Percentiles rank a stretch among this genome's conserved stretches.
phyloP scores from a whole-genome alignment of 2,888 invertebrate genomes.

The Drosophila gaucha region DNA sequence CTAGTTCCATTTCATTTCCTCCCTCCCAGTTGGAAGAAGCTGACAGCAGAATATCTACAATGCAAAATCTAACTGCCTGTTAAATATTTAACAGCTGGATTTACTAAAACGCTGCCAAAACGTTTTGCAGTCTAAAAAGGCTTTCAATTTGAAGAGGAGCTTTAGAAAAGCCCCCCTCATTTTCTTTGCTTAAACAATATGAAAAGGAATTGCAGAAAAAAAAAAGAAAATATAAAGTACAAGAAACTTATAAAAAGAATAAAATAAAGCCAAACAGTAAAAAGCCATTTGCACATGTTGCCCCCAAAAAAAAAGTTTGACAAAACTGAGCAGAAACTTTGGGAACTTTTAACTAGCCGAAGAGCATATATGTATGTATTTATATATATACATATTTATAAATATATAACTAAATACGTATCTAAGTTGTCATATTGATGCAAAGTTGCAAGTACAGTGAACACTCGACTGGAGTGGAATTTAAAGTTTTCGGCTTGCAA shows the following conservation, averaged over 20 bases:
- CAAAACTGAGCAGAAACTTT: slow-evolving; percentile 4
- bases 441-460: slow-evolving; percentile 10
- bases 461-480: background rate
- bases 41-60: background rate
- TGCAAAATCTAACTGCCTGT: background rate
- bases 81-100: slow-evolving; percentile 4
- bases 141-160: slow-evolving; percentile 1
- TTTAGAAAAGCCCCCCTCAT: background rate
- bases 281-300: slow-evolving; percentile 15
- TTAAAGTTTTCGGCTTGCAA: background rate
- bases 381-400: background rate
- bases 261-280: slow-evolving; percentile 5
- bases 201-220: background rate
- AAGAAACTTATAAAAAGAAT: background rate
- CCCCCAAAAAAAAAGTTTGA: background rate
- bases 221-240: background rate
- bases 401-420: no score
- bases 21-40: no score
- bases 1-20: no score
- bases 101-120: background rate
- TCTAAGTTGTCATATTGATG: slow-evolving; percentile 19
- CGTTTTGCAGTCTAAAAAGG: background rate
- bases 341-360: slow-evolving; percentile 10
- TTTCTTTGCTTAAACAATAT: background rate
- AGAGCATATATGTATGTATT: slow-evolving; percentile 4